A percentile compares a stretch with the other conserved stretches of the same genome.
Evolutionary conservation across 2,888 invertebrate species (phyloP).

Genomic region (Mongoloraphidia duomilia): DNA sequence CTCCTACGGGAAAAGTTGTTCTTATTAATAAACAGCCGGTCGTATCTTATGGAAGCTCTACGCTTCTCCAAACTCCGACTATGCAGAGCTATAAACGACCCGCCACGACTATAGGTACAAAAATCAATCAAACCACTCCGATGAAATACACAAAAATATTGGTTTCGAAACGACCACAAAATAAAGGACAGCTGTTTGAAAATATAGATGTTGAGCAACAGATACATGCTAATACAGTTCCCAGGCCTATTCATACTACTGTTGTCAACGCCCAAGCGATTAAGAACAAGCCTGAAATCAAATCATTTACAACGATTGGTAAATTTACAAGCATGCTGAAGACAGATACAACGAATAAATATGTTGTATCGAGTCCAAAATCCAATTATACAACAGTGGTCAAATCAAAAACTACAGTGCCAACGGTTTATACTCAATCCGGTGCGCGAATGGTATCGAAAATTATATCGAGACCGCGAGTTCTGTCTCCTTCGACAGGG

Average conservation of each 20-base stretch:
- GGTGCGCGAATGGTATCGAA: too few relatives aligned
- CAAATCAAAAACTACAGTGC: too few relatives aligned
- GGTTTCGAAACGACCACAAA: slow-evolving; percentile 8
- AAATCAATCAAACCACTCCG: slow-evolving; percentile 16
- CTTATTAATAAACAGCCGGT: slow-evolving; percentile 18
- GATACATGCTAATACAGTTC: slow-evolving; percentile 20
- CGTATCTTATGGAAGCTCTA: neutral
- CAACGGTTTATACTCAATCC: too few relatives aligned
- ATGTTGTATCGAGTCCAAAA: too few relatives aligned
- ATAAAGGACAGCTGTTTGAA: slow-evolving; percentile 11
- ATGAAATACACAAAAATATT: slow-evolving; percentile 21
- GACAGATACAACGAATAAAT: too few relatives aligned
- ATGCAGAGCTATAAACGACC: neutral
- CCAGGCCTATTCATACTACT: slow-evolving; percentile 10
- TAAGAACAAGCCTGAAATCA: slow-evolving; percentile 10
- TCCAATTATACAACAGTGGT: too few relatives aligned
- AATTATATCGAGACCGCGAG: too few relatives aligned
- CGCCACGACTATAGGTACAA: neutral
- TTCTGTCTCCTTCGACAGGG: too few relatives aligned
- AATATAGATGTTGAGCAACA: slow-evolving; percentile 26
- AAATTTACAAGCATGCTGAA: slow-evolving; percentile 3
- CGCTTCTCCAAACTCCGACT: neutral
- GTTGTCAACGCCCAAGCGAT: slow-evolving; percentile 8
- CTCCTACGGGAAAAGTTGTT: slow-evolving; percentile 15
- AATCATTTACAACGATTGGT: slow-evolving; percentile 2